phyloP scores from a whole-genome alignment of 2,113 vertebrate genomes.

The Emydura subglobosa region DNA sequence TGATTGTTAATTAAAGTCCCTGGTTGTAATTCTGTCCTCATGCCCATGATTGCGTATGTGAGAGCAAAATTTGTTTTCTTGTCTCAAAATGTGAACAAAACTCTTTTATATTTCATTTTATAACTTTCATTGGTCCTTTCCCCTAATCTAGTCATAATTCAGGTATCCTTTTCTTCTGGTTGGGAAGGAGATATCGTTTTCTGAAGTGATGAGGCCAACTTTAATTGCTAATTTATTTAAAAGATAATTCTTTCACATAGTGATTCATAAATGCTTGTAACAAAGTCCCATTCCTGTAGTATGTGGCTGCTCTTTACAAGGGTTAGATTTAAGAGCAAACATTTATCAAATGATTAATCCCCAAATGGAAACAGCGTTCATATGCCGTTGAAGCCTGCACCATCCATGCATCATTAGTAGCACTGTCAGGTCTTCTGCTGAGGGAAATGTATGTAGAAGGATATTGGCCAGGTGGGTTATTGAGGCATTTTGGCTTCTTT shows the following conservation, averaged over 20 bases:
- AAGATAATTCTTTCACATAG: background rate
- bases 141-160: background rate
- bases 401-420: background rate
- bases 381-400: background rate
- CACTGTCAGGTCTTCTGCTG: background rate
- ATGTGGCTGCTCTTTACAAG: background rate
- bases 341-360: background rate
- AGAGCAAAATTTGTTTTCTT: background rate
- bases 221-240: background rate
- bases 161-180: background rate
- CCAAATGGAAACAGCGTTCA: background rate
- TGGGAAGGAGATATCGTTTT: background rate
- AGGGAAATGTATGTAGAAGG: background rate
- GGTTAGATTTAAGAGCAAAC: rapidly evolving
- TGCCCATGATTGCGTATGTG: background rate
- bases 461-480: background rate
- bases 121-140: background rate
- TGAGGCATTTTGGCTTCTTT: background rate
- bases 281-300: background rate
- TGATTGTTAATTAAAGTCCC: background rate
- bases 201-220: background rate
- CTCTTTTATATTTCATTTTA: background rate
- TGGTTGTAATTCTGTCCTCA: background rate
- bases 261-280: background rate
- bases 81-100: background rate